Evolutionary conservation across 2,888 invertebrate genomes (phyloP).

Genomic region (Criorhina ranunculi): DNA sequence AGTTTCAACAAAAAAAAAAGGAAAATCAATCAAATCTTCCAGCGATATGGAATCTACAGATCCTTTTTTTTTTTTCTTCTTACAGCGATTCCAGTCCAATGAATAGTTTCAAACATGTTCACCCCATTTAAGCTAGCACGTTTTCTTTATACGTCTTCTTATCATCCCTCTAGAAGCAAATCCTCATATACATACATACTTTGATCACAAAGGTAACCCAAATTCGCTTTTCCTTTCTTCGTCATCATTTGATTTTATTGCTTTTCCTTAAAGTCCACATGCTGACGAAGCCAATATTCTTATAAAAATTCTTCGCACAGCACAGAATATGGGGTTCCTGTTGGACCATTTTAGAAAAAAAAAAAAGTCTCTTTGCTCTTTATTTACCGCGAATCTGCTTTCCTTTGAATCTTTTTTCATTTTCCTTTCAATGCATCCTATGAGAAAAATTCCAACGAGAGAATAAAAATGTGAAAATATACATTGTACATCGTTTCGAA

Average conservation of each 20-base stretch:
- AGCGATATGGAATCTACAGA: neutral
- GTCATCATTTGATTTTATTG: constrained; percentile 12
- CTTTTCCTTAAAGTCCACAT: constrained; percentile 2
- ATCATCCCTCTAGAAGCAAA: neutral
- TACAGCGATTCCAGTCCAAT: neutral
- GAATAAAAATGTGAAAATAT: constrained; percentile 10
- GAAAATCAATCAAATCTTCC: neutral
- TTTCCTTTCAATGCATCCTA: constrained; percentile 18
- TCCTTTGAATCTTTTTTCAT: neutral
- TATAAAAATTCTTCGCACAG: constrained; percentile 34
- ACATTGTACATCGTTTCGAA: no score
- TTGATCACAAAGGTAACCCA: constrained; percentile 11
- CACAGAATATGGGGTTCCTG: constrained; percentile 6
- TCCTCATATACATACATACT: neutral
- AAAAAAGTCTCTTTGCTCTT: constrained; percentile 30
- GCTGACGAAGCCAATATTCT: constrained; percentile 49
- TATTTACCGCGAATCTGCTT: constrained; percentile 1
- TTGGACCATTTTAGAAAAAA: no score
- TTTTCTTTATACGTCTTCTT: neutral
- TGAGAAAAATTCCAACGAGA: constrained; percentile 11
- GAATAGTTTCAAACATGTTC: neutral
- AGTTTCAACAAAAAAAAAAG: neutral
- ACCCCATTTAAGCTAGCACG: neutral
- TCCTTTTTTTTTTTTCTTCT: neutral
- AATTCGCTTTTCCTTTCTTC: constrained; percentile 11